These are phyloP conservation scores for Lacanobia oleracea DNA, from an alignment of 2,888 invertebrate genomes.

Conservation along the genomic window DNA sequence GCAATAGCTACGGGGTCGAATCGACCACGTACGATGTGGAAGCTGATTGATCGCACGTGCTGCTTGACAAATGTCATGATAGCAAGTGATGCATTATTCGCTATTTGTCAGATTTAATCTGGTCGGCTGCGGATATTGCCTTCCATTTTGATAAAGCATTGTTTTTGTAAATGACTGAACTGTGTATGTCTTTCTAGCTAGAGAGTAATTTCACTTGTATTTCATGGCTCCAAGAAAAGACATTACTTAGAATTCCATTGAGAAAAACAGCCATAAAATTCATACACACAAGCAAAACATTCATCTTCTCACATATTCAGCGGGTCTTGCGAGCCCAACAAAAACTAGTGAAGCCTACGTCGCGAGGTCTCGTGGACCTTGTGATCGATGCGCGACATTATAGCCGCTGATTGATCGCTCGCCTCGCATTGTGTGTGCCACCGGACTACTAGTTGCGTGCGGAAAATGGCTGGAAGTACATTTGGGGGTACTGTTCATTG, in stretches of 20 bases:
- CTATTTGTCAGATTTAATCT: slow-evolving; percentile 19
- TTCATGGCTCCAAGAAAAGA: neutral
- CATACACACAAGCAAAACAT: slow-evolving; percentile 3
- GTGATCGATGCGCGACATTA: slow-evolving; percentile 48
- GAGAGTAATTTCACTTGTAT: neutral
- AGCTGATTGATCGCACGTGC: slow-evolving; percentile 14
- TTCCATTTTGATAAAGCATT: neutral
- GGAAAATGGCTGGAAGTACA: neutral
- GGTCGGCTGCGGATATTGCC: neutral
- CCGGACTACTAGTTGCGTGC: slow-evolving; percentile 42
- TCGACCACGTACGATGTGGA: neutral
- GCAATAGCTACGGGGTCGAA: slow-evolving; percentile 2
- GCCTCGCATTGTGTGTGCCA: slow-evolving; percentile 29
- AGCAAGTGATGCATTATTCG: slow-evolving; percentile 21
- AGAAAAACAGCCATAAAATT: neutral
- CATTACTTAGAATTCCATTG: too few species aligned
- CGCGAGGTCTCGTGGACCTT: slow-evolving; percentile 7
- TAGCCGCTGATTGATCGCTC: slow-evolving; percentile 49
- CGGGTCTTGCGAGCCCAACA: slow-evolving; percentile 19
- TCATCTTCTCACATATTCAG: slow-evolving; percentile 14
- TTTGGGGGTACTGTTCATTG: slow-evolving; percentile 25
- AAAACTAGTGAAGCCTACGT: slow-evolving; percentile 23
- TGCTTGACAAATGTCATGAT: slow-evolving; percentile 27
- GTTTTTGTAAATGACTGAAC: slow-evolving; percentile 3
- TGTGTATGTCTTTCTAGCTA: neutral